Evolutionary conservation across 2,113 vertebrate genomes (phyloP).

Genomic region (Protobothrops mucrosquamatus): DNA sequence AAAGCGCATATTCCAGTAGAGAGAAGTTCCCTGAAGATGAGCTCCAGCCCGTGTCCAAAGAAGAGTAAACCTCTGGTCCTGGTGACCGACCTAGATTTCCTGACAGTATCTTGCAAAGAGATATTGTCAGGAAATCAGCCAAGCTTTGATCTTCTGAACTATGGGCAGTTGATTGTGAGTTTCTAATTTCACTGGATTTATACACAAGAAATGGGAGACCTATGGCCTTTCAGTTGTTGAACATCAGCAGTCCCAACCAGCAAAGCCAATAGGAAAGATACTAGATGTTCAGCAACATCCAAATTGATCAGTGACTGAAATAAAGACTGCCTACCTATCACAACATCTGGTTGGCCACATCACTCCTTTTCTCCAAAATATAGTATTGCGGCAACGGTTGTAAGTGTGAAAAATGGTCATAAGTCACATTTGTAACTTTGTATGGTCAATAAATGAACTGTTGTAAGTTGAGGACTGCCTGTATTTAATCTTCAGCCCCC

Average conservation of each 20-base stretch:
- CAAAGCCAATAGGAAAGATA: not conserved
- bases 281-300: not conserved
- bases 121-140: not conserved
- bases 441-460: too few relatives aligned
- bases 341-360: not conserved
- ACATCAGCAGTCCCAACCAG: not conserved
- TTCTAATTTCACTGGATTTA: not conserved
- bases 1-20: not conserved
- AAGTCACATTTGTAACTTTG: too few relatives aligned
- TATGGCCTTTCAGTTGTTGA: not conserved
- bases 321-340: not conserved
- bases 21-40: not conserved
- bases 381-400: not conserved
- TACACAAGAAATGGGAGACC: not conserved
- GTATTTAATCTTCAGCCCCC: too few relatives aligned
- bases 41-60: not conserved
- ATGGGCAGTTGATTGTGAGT: not conserved
- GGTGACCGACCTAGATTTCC: not conserved
- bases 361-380: not conserved
- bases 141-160: not conserved
- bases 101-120: not conserved
- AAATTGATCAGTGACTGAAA: not conserved
- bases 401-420: too few relatives aligned
- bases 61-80: not conserved
- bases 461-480: too few relatives aligned